A percentile compares a stretch with the other conserved stretches of the same genome.
These are phyloP conservation scores for Chymomyza costata DNA, from an alignment of 1,140 invertebrate genomes.

Conservation along the genomic window DNA sequence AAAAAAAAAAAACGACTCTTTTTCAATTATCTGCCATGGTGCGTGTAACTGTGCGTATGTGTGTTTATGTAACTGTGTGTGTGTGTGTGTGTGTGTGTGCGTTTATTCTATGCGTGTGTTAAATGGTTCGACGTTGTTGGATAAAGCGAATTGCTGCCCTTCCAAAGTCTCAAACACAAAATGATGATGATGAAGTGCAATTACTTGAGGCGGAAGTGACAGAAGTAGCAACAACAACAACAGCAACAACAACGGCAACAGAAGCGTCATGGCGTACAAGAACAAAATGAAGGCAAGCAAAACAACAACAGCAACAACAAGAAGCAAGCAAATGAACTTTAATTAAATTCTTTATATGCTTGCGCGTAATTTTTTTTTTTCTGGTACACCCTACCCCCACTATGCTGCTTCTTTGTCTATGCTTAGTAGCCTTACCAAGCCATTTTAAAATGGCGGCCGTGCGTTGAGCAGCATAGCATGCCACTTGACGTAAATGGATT, in stretches of 20 bases:
- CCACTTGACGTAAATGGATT: no score
- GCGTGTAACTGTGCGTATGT: no score
- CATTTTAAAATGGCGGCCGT: slow-evolving; percentile 45
- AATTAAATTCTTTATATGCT: slow-evolving; percentile 67
- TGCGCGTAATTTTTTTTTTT: slow-evolving; percentile 40
- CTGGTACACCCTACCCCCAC: background rate
- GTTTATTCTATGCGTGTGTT: slow-evolving; percentile 26
- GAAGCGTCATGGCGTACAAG: no score
- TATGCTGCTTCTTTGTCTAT: slow-evolving; percentile 22
- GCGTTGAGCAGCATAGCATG: background rate
- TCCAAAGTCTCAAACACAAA: slow-evolving; percentile 16
- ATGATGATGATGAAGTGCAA: slow-evolving; percentile 53
- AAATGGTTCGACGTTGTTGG: background rate
- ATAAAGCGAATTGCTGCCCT: slow-evolving; percentile 4
- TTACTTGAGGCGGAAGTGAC: slow-evolving; percentile 58
- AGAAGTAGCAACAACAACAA: slow-evolving; percentile 24
- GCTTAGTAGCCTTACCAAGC: no score
- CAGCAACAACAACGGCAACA: background rate
- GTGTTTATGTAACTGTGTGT: slow-evolving; percentile 4
- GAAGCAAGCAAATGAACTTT: slow-evolving; percentile 56
- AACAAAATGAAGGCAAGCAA: no score
- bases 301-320: no score
- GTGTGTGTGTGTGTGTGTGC: no score
- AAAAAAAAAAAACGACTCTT: no score
- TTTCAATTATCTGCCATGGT: slow-evolving; percentile 14